These are phyloP conservation scores for Dicaeum eximium DNA, from an alignment of 2,113 vertebrate genomes.

Conservation along the genomic window DNA sequence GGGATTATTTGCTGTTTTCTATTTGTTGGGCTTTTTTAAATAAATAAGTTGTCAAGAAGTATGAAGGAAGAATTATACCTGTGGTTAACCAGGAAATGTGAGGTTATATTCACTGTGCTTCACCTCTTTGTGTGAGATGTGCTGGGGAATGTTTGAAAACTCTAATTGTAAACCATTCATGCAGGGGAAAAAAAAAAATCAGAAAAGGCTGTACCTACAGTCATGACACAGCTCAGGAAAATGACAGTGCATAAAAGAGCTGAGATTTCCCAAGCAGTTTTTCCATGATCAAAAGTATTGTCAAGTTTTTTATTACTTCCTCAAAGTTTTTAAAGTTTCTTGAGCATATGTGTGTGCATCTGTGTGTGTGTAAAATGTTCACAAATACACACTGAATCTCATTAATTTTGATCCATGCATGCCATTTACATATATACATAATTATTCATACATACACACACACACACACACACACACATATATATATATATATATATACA, in stretches of 20 bases:
- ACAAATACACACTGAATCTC: not conserved
- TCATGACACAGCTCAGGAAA: not conserved
- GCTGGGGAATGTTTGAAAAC: not conserved
- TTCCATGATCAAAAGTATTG: not conserved
- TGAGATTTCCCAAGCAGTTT: not conserved
- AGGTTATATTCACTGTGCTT: not conserved
- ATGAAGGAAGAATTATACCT: not conserved
- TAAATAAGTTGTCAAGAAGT: not conserved
- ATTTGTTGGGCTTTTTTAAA: not conserved
- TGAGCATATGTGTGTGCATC: rapidly evolving
- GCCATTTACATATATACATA: not conserved
- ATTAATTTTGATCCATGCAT: not conserved
- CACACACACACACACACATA: too few species aligned
- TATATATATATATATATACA: rapidly evolving
- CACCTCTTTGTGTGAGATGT: not conserved
- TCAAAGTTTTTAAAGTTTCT: not conserved
- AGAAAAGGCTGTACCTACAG: not conserved
- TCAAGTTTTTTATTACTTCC: not conserved
- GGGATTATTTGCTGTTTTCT: not conserved
- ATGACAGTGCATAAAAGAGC: not conserved
- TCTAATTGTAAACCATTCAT: not conserved
- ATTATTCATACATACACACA: not conserved
- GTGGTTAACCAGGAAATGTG: not conserved
- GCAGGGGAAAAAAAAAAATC: rapidly evolving
- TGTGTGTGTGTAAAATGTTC: not conserved